Evolutionary conservation across 2,888 invertebrate species (phyloP).

Genomic region (Parasteatoda lunata): DNA sequence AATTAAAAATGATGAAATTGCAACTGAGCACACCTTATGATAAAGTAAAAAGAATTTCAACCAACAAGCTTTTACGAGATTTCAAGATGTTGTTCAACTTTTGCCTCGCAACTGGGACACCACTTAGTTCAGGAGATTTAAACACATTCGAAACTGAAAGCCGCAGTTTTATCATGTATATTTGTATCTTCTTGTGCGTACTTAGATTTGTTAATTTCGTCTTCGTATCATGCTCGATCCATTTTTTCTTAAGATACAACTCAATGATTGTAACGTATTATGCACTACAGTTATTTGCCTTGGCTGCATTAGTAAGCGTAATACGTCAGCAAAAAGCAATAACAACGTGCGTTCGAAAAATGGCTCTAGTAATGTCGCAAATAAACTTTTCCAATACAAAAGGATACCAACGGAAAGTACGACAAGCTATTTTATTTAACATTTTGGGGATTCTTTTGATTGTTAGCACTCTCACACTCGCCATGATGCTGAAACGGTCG

Average conservation of each 20-base stretch:
- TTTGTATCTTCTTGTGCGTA: neutral
- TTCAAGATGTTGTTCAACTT: neutral
- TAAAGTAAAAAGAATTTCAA: too few species aligned
- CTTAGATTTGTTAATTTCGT: conserved; percentile 1
- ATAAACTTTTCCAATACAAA: neutral
- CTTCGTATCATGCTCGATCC: conserved; percentile 1
- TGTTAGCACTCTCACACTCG: neutral
- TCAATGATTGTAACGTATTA: conserved; percentile 13
- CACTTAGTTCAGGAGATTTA: neutral
- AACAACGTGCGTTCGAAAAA: neutral
- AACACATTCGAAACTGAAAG: neutral
- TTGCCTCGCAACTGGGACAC: neutral
- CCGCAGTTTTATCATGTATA: neutral
- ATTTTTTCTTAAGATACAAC: conserved; percentile 6
- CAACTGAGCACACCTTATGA: too few species aligned
- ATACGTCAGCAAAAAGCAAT: neutral
- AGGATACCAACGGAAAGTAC: conserved; percentile 8
- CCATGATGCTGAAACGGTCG: neutral
- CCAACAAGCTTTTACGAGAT: neutral
- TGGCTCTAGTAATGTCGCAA: neutral
- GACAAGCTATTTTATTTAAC: neutral
- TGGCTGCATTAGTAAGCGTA: neutral
- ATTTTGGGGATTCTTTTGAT: neutral
- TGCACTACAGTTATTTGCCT: neutral
- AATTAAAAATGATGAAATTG: too few species aligned